These are phyloP conservation scores for Caranx ignobilis DNA, from an alignment of 2,113 vertebrate genomes.

Conservation along the genomic window DNA sequence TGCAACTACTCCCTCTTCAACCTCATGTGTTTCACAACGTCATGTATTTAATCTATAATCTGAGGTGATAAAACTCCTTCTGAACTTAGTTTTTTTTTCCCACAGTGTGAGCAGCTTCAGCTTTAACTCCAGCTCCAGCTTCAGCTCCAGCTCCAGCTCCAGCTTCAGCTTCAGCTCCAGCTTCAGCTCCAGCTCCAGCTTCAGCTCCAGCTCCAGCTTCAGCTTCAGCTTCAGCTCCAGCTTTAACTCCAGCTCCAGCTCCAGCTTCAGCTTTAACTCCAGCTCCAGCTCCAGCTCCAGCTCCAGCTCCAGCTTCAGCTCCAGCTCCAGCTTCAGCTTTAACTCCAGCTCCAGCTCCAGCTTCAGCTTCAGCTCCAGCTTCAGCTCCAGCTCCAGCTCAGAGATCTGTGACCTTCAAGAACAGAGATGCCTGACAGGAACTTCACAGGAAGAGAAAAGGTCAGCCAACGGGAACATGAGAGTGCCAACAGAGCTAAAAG, in stretches of 20 bases:
- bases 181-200: too few species aligned
- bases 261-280: background rate
- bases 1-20: too few species aligned
- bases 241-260: too few species aligned
- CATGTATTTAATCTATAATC: background rate
- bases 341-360: too few species aligned
- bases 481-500: constrained; percentile 67
- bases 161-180: too few species aligned
- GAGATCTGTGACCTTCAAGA: constrained; percentile 63
- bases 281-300: background rate
- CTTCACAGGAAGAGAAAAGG: constrained; percentile 75
- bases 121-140: background rate
- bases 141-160: too few species aligned
- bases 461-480: constrained; percentile 72
- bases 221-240: constrained; percentile 4
- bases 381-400: constrained; percentile 3
- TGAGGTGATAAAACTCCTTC: background rate
- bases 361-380: background rate
- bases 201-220: too few species aligned
- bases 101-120: background rate
- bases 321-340: too few species aligned
- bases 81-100: background rate
- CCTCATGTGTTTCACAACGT: background rate
- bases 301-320: too few species aligned
- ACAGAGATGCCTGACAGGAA: constrained; percentile 61